Evolutionary conservation across 2,113 vertebrate species (phyloP).

Genomic region (Oryzias curvinotus): DNA sequence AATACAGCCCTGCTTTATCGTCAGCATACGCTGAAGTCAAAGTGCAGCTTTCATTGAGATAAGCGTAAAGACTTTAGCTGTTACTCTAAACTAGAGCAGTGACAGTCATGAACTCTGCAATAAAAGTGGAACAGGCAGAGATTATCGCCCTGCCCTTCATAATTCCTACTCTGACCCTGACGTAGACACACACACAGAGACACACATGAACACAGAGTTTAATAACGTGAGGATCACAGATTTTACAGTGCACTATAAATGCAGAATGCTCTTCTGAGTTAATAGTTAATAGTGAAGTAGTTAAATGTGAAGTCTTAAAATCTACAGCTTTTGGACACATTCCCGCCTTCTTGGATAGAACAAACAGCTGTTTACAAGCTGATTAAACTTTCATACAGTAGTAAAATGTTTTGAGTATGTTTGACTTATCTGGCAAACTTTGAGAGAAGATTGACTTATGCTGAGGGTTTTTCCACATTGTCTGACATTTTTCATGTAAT

Average conservation of each 20-base stretch:
- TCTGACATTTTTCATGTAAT: constrained; percentile 1
- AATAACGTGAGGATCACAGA: no score
- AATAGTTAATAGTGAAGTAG: no score
- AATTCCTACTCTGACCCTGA: constrained; percentile 45
- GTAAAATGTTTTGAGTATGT: no score
- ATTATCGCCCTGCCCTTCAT: constrained; percentile 62
- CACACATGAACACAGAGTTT: background rate
- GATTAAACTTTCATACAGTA: no score
- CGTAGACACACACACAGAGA: constrained; percentile 1
- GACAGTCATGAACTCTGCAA: constrained; percentile 40
- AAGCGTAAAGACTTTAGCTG: constrained; percentile 20
- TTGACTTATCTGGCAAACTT: no score
- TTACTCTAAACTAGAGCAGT: constrained; percentile 45
- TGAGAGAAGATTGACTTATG: no score
- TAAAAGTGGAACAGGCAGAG: constrained; percentile 64
- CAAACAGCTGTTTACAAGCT: no score
- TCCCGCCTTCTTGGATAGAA: no score
- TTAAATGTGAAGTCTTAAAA: no score
- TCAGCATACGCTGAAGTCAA: background rate
- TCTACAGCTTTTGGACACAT: no score
- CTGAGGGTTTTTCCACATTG: background rate
- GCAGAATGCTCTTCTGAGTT: background rate
- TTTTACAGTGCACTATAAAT: no score
- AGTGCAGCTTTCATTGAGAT: constrained; percentile 10
- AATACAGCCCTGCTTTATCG: no score